phyloP scores from a whole-genome alignment of 2,888 invertebrate genomes.

The Drosophila greeni region DNA sequence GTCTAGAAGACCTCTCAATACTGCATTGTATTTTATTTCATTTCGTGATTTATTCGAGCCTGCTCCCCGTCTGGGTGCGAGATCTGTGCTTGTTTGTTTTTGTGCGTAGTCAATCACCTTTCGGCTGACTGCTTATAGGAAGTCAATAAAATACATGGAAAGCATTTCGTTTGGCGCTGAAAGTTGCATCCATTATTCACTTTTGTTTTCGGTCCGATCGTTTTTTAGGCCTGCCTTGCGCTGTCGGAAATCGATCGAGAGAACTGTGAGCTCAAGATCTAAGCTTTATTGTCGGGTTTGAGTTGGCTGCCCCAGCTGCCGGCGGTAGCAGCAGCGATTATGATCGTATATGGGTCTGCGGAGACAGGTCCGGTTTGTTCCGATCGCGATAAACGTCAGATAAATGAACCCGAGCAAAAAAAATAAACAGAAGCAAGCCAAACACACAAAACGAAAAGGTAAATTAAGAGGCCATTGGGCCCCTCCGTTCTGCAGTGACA shows the following conservation, averaged over 20 bases:
- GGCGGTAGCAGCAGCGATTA: conserved; percentile 65
- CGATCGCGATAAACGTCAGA: conserved; percentile 67
- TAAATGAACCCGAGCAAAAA: conserved; percentile 56
- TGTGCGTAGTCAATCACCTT: conserved; percentile 68
- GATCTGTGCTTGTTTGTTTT: conserved; percentile 24
- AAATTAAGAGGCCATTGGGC: conserved; percentile 33
- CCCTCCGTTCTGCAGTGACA: conserved; percentile 28
- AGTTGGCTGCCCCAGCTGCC: conserved; percentile 43
- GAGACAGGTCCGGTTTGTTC: conserved; percentile 68
- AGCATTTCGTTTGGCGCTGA: conserved; percentile 42
- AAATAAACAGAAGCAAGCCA: conserved; percentile 58
- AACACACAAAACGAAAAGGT: conserved; percentile 31
- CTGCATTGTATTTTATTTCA: conserved; percentile 39
- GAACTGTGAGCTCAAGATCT: conserved; percentile 63
- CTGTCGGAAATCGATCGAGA: conserved; percentile 65
- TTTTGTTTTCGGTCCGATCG: conserved; percentile 27
- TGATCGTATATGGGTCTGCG: conserved; percentile 65
- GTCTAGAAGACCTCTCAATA: conserved; percentile 51
- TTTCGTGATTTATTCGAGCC: conserved; percentile 5
- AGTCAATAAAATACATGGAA: conserved; percentile 64
- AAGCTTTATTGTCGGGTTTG: conserved; percentile 54
- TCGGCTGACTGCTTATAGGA: conserved; percentile 62
- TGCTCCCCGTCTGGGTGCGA: conserved; percentile 19
- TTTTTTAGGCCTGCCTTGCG: conserved; percentile 63
- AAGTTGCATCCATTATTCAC: conserved; percentile 50